Percentiles rank a stretch among this genome's conserved stretches.
Conservation (phyloP, 2,797 vertebrate species). For the Lepilemur ruficaudatus region DNA sequence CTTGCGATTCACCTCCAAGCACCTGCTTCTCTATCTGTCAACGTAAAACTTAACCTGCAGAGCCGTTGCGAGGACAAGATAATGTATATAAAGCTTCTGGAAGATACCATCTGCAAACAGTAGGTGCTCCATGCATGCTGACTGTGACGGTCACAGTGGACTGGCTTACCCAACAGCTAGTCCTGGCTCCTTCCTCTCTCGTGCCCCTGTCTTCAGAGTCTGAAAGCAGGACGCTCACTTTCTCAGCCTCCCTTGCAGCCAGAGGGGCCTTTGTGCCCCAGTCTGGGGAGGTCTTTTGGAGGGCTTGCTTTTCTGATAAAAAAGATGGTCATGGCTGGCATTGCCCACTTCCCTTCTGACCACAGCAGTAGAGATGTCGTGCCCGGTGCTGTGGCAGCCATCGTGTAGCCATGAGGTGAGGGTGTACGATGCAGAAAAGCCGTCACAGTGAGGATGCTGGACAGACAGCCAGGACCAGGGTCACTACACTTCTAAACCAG, state of each 20-base stretch:
- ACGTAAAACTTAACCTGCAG: not conserved
- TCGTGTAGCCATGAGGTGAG: not conserved
- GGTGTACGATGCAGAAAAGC: not conserved
- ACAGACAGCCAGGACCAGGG: not conserved
- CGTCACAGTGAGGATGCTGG: not conserved
- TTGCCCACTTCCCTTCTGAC: not conserved
- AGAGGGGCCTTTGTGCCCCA: not conserved
- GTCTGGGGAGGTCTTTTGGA: too few relatives aligned
- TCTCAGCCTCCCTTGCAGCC: not conserved
- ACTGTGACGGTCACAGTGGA: not conserved
- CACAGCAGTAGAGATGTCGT: not conserved
- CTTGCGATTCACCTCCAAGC: not conserved
- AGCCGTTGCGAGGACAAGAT: not conserved
- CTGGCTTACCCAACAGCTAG: not conserved
- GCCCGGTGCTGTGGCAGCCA: conserved; percentile 1
- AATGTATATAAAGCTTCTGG: not conserved
- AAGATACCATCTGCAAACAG: not conserved
- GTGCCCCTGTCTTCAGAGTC: not conserved
- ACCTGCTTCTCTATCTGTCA: not conserved
- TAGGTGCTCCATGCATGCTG: not conserved
- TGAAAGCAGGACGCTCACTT: not conserved
- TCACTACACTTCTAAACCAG: not conserved
- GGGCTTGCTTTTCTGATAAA: not conserved
- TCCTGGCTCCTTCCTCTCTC: not conserved
- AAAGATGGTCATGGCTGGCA: not conserved